These are phyloP conservation scores for Petroica traversi DNA, from an alignment of 2,113 vertebrate species.

Conservation along the genomic window DNA sequence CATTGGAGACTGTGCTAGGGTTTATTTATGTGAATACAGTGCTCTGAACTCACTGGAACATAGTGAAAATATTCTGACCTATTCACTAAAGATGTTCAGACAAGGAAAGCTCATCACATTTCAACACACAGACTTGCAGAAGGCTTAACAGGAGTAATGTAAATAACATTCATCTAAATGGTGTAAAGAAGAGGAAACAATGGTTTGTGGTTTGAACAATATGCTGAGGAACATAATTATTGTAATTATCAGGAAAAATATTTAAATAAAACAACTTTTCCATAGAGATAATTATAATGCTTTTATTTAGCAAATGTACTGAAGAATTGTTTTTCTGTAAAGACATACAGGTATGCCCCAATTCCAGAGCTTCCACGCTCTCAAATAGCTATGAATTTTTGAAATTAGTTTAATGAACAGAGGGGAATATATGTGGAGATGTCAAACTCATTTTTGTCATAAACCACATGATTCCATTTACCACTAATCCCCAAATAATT, in stretches of 20 bases:
- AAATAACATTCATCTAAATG: neutral
- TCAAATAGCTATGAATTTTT: neutral
- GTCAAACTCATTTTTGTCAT: constrained; percentile 32
- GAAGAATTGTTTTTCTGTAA: constrained; percentile 52
- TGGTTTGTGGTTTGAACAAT: neutral
- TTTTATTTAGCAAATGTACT: constrained; percentile 79
- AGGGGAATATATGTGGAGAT: neutral
- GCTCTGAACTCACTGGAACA: neutral
- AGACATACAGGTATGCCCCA: constrained; percentile 17
- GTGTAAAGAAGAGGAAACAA: neutral
- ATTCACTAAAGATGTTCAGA: neutral
- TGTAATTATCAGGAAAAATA: neutral
- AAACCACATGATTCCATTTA: constrained; percentile 18
- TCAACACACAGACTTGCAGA: neutral
- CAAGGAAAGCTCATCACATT: neutral
- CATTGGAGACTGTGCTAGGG: neutral
- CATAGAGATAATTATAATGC: constrained; percentile 33
- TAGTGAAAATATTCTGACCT: neutral
- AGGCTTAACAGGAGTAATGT: neutral
- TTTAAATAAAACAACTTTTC: neutral
- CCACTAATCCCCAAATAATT: constrained; percentile 45
- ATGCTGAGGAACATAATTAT: neutral
- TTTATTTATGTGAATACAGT: neutral
- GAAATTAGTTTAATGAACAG: constrained; percentile 45
- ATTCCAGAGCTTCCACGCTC: neutral